Evolutionary conservation across 2,888 invertebrate species (phyloP), one percentile per base, ranked within the genome.

Genomic region (Ophioninae sp.): DNA sequence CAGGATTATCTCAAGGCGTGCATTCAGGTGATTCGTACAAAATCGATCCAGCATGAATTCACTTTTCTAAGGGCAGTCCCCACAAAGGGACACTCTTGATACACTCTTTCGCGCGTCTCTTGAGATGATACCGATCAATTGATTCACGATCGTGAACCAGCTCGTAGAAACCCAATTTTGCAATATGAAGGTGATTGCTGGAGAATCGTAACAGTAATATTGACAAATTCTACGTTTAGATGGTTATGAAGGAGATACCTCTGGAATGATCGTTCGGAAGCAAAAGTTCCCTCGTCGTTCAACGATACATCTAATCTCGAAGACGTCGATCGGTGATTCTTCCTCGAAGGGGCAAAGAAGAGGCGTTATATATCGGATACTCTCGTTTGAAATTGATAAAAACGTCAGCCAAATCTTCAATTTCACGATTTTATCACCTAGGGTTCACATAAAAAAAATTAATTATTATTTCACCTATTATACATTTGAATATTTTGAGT

Each of bases 1-100:
- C 96, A 96, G 91, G 95, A 97, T 92, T 98, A 97, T 94, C 96
- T 96, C 91, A 95, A 95, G 91, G 96, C 96, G 94, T 97, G 97
- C 93, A 95, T 96, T 84, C 96, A 98, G 97, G 97, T 97, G 95
- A 93, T 93, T 81, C 37, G 57, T 62, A 77, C 30, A 23, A 61
- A 56, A 62, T 61, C 21, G 30, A 79, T 0, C 17, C 10, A 20
- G 50, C 59, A 21, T 57, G 17, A 72, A 62, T 83, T 84, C 81
- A 81, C 84, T 84, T 81, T 72, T n/a, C n/a, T n/a, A n/a, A n/a
- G n/a, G n/a, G n/a, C n/a, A n/a, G n/a, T n/a, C n/a, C n/a, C n/a
- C n/a, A n/a, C n/a, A n/a, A n/a, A n/a, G n/a, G n/a, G n/a, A n/a
- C n/a, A n/a, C n/a, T n/a, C n/a, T n/a, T n/a, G 79, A 79, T 84